These are phyloP conservation scores for Phrynocephalus vlangalii DNA, from an alignment of 2,797 vertebrate species.

Conservation along the genomic window DNA sequence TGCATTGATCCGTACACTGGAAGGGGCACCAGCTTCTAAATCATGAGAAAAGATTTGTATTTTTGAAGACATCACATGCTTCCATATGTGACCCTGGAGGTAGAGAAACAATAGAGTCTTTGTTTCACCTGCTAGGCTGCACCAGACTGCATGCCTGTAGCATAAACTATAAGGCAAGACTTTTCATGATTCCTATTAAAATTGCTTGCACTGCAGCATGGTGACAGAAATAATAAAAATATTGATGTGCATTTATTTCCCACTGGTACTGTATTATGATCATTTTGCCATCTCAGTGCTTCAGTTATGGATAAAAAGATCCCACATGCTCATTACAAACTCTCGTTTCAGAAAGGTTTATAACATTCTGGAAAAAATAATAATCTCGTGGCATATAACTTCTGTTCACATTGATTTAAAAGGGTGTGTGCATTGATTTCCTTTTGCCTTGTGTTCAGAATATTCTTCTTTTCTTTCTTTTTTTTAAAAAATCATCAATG, in stretches of 20 bases:
- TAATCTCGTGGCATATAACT: slow-evolving; percentile 55
- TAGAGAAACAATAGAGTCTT: slow-evolving; percentile 22
- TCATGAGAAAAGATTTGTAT: background rate
- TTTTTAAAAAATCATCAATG: background rate
- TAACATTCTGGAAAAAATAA: slow-evolving; percentile 58
- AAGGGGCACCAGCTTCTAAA: background rate
- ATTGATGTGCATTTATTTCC: slow-evolving; percentile 71
- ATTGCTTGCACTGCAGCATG: slow-evolving; percentile 60
- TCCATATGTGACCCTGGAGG: background rate
- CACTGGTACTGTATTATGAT: slow-evolving; percentile 59
- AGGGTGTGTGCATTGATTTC: slow-evolving; percentile 32
- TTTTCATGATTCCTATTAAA: slow-evolving; percentile 64
- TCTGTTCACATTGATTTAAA: slow-evolving; percentile 40
- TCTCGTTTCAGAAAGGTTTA: slow-evolving; percentile 57
- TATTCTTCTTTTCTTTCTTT: background rate
- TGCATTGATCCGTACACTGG: background rate
- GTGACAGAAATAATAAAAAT: slow-evolving; percentile 69
- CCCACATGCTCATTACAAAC: slow-evolving; percentile 63
- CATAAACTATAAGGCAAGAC: slow-evolving; percentile 23
- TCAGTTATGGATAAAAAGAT: slow-evolving; percentile 65
- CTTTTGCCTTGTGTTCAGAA: background rate
- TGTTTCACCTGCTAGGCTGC: background rate
- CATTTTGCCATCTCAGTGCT: slow-evolving; percentile 53
- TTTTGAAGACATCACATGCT: background rate
- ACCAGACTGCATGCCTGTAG: slow-evolving; percentile 7